These are phyloP conservation scores for Eremophila alpestris DNA, from an alignment of 2,797 vertebrate species.

Conservation along the genomic window DNA sequence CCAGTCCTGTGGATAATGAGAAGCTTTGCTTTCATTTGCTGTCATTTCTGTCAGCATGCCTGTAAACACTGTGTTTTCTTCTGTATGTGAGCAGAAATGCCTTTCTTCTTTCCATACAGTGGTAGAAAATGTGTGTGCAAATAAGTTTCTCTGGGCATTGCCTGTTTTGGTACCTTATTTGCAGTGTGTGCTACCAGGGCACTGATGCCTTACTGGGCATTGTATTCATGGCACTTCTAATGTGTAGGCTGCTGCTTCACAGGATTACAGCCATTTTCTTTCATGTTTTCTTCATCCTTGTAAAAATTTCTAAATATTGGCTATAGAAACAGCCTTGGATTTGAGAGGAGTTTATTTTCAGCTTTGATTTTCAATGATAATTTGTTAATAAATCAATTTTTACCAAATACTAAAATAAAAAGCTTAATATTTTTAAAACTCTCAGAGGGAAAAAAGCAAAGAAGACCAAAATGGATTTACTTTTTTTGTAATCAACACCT, in stretches of 20 bases:
- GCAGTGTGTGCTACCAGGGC: not conserved
- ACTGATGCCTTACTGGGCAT: not conserved
- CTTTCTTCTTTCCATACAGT: not conserved
- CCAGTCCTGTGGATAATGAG: not conserved
- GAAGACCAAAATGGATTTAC: not conserved
- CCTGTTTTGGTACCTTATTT: not conserved
- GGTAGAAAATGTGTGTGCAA: not conserved
- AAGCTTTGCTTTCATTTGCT: not conserved
- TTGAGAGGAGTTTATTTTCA: not conserved
- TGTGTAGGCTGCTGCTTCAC: not conserved
- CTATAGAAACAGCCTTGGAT: not conserved
- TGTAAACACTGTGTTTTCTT: not conserved
- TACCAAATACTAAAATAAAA: not conserved
- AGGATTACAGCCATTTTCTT: not conserved
- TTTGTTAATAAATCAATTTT: not conserved
- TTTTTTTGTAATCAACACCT: not conserved
- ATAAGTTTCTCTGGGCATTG: not conserved
- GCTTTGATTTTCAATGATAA: not conserved
- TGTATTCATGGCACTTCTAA: not conserved
- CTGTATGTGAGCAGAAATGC: not conserved
- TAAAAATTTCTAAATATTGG: not conserved
- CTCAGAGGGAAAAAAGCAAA: not conserved
- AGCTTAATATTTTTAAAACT: not conserved
- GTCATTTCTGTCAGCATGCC: not conserved
- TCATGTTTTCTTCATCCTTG: not conserved